phyloP scores from a whole-genome alignment of 2,888 invertebrate species.

The Melipona bicolor region DNA sequence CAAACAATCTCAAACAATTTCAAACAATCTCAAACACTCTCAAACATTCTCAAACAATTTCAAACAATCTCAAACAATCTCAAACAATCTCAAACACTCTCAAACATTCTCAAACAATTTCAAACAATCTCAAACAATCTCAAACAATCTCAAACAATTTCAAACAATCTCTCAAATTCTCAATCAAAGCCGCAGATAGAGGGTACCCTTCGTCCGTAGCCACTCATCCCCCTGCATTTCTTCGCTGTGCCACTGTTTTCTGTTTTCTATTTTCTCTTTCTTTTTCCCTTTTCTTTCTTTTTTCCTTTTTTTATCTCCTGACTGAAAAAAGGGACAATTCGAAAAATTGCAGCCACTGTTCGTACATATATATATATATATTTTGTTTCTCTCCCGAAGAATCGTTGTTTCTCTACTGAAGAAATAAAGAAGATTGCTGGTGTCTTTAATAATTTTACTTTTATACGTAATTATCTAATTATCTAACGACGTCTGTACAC shows the following conservation, averaged over 20 bases:
- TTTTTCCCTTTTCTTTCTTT: not conserved
- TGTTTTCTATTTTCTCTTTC: not conserved
- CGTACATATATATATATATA: conserved; percentile 6
- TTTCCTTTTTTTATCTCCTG: not conserved
- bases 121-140: no score
- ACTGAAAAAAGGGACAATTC: conserved; percentile 18
- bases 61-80: no score
- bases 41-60: no score
- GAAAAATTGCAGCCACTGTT: conserved; percentile 32
- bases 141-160: no score
- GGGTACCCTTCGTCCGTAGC: conserved; percentile 70
- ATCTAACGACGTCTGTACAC: not conserved
- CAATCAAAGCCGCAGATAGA: conserved; percentile 82
- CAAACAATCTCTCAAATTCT: no score
- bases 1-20: no score
- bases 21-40: no score
- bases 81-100: no score
- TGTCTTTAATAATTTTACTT: not conserved
- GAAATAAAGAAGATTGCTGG: conserved; percentile 1
- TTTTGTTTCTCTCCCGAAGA: conserved; percentile 13
- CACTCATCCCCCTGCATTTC: conserved; percentile 42
- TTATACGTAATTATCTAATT: not conserved
- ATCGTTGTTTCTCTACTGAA: not conserved
- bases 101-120: no score
- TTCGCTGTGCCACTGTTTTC: conserved; percentile 24